Evolutionary conservation across 2,888 invertebrate genomes (phyloP).

Genomic region (Eupithecia dodoneata): DNA sequence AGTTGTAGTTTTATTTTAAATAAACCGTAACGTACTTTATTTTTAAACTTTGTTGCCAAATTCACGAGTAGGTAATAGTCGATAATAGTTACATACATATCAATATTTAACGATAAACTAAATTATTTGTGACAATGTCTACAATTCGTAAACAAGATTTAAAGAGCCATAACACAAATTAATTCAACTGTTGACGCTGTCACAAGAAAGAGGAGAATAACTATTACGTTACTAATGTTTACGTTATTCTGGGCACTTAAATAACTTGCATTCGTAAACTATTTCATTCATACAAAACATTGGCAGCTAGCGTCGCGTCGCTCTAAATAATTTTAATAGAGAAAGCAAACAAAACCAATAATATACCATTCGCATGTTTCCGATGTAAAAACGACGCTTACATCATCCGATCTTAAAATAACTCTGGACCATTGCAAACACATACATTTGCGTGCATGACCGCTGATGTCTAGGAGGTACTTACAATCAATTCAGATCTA

Average conservation of each 20-base stretch:
- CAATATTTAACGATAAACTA: neutral
- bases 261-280: slow-evolving; percentile 15
- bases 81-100: neutral
- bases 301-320: slow-evolving; percentile 37
- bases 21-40: neutral
- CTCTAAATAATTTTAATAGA: slow-evolving; percentile 2
- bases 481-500: neutral
- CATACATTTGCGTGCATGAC: slow-evolving; percentile 8
- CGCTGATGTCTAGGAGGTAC: neutral
- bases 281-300: slow-evolving; percentile 44
- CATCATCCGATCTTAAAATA: slow-evolving; percentile 54
- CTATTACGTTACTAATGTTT: slow-evolving; percentile 16
- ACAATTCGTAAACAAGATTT: slow-evolving; percentile 4
- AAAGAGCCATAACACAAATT: slow-evolving; percentile 15
- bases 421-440: slow-evolving; percentile 33
- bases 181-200: slow-evolving; percentile 28
- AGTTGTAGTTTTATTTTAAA: too few species aligned
- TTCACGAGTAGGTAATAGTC: neutral
- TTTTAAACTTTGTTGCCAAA: neutral
- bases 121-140: neutral
- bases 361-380: slow-evolving; percentile 46
- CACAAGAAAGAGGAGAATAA: neutral
- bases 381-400: slow-evolving; percentile 50
- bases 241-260: slow-evolving; percentile 31
- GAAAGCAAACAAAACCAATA: slow-evolving; percentile 45